These are phyloP conservation scores for Marcusenius ussheri DNA, from an alignment of 2,113 vertebrate species.

Conservation along the genomic window DNA sequence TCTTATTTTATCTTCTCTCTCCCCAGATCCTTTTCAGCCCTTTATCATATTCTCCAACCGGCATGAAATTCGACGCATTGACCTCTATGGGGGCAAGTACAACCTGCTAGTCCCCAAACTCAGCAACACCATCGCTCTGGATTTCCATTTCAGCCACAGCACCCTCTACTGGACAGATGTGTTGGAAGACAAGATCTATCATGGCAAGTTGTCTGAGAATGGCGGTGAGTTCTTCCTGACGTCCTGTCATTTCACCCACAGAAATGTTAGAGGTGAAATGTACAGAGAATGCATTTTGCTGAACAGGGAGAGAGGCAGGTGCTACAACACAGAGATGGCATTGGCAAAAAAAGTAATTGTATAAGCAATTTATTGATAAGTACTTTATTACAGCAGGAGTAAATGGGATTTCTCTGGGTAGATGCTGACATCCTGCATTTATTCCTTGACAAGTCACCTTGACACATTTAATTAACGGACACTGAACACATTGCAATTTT, in stretches of 20 bases:
- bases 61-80: constrained; percentile 91
- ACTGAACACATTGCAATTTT: neutral
- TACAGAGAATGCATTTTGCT: neutral
- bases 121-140: constrained; percentile 92
- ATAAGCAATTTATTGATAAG: neutral
- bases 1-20: neutral
- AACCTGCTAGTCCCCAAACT: constrained; percentile 86
- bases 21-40: constrained; percentile 85
- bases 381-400: neutral
- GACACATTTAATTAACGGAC: neutral
- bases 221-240: constrained; percentile 62
- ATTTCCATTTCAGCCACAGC: constrained; percentile 94
- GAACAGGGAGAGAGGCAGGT: neutral
- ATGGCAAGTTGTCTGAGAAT: constrained; percentile 87
- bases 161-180: constrained; percentile 96
- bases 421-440: neutral
- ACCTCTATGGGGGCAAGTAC: constrained; percentile 90
- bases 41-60: constrained; percentile 98
- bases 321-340: neutral
- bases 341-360: neutral
- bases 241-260: neutral
- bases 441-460: neutral
- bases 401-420: neutral
- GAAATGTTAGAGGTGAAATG: no score
- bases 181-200: constrained; percentile 96